phyloP scores from a whole-genome alignment of 2,797 vertebrate species.

The Astyanax mexicanus region DNA sequence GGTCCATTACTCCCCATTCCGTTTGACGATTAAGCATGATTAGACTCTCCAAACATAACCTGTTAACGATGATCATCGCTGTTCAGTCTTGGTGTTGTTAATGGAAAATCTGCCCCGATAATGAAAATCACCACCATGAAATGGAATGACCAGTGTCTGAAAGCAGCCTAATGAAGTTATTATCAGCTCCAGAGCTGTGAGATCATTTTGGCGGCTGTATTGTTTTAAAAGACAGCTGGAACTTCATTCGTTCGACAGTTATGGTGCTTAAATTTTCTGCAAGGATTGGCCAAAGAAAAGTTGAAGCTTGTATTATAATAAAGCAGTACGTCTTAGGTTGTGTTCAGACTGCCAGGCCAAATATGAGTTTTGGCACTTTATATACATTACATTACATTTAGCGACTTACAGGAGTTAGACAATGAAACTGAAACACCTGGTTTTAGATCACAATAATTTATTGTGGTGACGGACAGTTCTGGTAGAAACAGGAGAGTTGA shows the following conservation, averaged over 20 bases:
- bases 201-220: constrained; percentile 66
- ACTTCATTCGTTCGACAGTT: constrained; percentile 71
- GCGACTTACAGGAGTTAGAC: no score
- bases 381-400: no score
- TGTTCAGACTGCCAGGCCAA: no score
- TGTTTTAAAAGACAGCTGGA: constrained; percentile 75
- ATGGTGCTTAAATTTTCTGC: constrained; percentile 46
- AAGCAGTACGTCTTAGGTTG: constrained; percentile 22
- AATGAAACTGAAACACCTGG: no score
- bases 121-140: constrained; percentile 83
- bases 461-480: no score
- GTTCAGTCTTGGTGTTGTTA: constrained; percentile 74
- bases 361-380: no score
- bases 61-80: constrained; percentile 73
- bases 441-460: no score
- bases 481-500: no score
- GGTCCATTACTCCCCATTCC: constrained; percentile 28
- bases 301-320: constrained; percentile 16
- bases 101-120: constrained; percentile 74
- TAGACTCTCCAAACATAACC: constrained; percentile 45
- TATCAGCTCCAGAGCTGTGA: constrained; percentile 69
- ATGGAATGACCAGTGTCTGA: constrained; percentile 81
- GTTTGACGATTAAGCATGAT: constrained; percentile 28
- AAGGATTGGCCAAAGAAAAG: constrained; percentile 1
- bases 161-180: constrained; percentile 75